phyloP scores from a whole-genome alignment of 2,797 vertebrate genomes.

The Neostethus bicornis region DNA sequence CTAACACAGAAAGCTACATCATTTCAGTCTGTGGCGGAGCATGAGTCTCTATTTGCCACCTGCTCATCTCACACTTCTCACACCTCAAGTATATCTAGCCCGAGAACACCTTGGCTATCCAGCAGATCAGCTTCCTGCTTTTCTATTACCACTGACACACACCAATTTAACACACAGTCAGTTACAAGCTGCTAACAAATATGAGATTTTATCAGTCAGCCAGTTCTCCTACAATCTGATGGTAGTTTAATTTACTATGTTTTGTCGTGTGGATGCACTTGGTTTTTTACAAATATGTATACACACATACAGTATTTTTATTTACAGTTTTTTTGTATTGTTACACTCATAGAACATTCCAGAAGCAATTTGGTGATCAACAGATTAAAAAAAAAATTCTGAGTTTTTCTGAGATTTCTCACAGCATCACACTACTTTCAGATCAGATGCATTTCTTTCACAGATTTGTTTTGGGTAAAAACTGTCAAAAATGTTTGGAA shows the following conservation, averaged over 20 bases:
- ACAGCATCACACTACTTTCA: not conserved
- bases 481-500: not conserved
- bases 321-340: no score
- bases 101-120: constrained; percentile 27
- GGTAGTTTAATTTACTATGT: constrained; percentile 19
- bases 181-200: constrained; percentile 55
- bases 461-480: not conserved
- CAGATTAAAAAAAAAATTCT: no score
- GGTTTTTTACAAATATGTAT: not conserved
- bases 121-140: constrained; percentile 28
- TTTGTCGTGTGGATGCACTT: constrained; percentile 6
- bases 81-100: constrained; percentile 29
- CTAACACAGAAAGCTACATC: constrained; percentile 43
- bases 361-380: no score
- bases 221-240: constrained; percentile 15
- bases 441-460: not conserved
- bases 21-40: constrained; percentile 48
- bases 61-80: constrained; percentile 48
- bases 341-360: no score
- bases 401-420: no score
- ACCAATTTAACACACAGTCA: constrained; percentile 35
- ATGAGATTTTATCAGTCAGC: constrained; percentile 34
- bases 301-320: no score
- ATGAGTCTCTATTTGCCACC: constrained; percentile 48
- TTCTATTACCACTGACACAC: constrained; percentile 65